Evolutionary conservation across 2,797 vertebrate genomes (phyloP).

Genomic region (Valencia hispanica): DNA sequence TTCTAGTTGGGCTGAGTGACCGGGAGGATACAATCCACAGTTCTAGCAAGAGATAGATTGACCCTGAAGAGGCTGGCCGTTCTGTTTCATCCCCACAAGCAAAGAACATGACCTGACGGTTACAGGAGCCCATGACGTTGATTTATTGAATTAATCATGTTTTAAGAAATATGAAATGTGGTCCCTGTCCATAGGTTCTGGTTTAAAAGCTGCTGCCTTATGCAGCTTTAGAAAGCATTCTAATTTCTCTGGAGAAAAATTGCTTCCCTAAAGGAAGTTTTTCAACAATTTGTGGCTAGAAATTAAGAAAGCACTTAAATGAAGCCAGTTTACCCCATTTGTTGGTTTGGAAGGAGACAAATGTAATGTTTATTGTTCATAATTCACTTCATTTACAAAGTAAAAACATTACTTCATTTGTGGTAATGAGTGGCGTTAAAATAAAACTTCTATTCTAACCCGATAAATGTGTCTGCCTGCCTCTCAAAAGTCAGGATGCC

Average conservation of each 20-base stretch:
- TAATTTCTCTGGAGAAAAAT: not conserved
- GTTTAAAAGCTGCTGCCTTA: not conserved
- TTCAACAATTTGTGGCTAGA: not conserved
- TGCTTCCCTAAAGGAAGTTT: not conserved
- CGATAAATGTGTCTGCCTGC: not conserved
- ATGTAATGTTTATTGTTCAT: not conserved
- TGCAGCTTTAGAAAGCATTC: not conserved
- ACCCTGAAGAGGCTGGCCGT: not conserved
- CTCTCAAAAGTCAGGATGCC: not conserved
- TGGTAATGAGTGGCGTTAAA: not conserved
- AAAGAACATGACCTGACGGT: constrained; percentile 29
- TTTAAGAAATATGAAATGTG: not conserved
- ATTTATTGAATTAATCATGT: not conserved
- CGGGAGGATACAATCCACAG: constrained; percentile 37
- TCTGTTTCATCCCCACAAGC: constrained; percentile 16
- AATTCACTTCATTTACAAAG: not conserved
- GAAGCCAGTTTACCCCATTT: not conserved
- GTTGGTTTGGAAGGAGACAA: too few relatives aligned
- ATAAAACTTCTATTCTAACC: not conserved
- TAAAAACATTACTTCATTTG: not conserved
- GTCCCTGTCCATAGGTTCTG: too few relatives aligned
- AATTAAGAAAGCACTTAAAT: not conserved
- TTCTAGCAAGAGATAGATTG: constrained; percentile 21
- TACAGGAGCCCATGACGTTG: constrained; percentile 2
- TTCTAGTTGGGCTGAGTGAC: constrained; percentile 30